Base-by-base conservation (phyloP, 2,113 vertebrate species). In the Proteles cristata region DNA sequence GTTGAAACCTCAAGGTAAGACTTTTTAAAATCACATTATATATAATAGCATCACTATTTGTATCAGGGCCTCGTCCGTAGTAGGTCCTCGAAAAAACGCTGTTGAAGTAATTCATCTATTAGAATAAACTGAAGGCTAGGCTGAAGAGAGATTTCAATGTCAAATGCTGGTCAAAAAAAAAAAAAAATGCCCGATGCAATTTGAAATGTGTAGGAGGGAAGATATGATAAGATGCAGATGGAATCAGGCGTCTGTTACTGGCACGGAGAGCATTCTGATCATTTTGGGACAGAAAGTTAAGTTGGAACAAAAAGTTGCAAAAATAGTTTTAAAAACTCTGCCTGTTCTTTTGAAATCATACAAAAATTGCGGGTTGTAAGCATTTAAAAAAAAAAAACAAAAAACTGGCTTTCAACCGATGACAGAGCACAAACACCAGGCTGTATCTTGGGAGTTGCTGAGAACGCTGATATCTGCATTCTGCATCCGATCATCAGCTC, bases 1-100 rank as follows among this genome's bases (percentile, higher is more conserved):
- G 50, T 76, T 48, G 92, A 90, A 73, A 81, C 7, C 77, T 80
- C 95, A 96, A 97, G 98, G 97, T 98, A 98, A 97, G 98, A 86
- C 77, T 92, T 93, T 97, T 93, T 69, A 1, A 87, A 96, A 93
- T 74, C 35, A 55, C 31, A 81, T 81, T 93, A 26, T 71, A 35
- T 74, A 33, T 48, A n/a, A 50, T 35, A 93, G 71, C 73, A 77
- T 71, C 65, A 68, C 55, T 23, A 19, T 68, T 65, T 58, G 31
- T 71, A 17, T 65, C 43, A 19, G 94, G 45, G 50, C 45, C 71
- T 86, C 4, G 33, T 33, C 35, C 69, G 77, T 1, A 88, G 88
- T 69, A 89, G 68, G 31, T 63, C 79, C 43, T 94, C 84, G 39
- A 43, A 39, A 86, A 76, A 7, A 2, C 1, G 15, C 83, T 77